Evolutionary conservation across 35 echinoderm and acorn worm species (phyloP).

Genomic region (Strongylocentrotus purpuratus): DNA sequence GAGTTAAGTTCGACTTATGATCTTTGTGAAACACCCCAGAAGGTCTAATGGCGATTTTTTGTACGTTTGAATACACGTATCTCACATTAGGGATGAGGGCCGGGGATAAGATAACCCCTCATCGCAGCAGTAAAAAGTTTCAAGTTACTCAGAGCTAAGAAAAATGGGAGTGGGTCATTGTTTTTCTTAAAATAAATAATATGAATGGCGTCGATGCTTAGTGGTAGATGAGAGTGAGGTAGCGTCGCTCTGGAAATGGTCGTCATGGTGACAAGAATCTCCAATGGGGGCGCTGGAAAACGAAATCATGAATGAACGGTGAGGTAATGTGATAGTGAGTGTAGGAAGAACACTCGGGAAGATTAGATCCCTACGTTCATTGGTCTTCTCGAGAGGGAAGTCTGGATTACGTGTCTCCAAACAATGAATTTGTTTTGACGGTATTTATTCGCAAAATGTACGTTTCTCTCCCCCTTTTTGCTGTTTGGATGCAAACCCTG

Average conservation of each 20-base stretch:
- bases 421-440: background rate
- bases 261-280: background rate
- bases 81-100: too few species aligned
- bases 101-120: too few species aligned
- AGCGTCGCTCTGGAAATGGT: background rate
- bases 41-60: too few species aligned
- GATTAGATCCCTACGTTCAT: background rate
- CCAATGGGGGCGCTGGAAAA: background rate
- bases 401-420: slow-evolving; percentile 1
- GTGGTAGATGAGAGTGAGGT: background rate
- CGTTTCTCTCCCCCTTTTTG: background rate
- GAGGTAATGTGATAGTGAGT: background rate
- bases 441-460: background rate
- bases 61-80: too few species aligned
- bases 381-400: background rate
- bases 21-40: too few species aligned
- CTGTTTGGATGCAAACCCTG: slow-evolving; percentile 7
- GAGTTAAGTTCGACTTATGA: too few species aligned
- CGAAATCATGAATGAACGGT: background rate
- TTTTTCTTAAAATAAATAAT: too few species aligned
- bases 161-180: too few species aligned
- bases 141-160: too few species aligned
- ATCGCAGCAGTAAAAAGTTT: too few species aligned
- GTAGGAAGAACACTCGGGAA: background rate
- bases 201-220: too few species aligned